phyloP scores from a whole-genome alignment of 2,888 invertebrate species.

The Bombyx huttoni region DNA sequence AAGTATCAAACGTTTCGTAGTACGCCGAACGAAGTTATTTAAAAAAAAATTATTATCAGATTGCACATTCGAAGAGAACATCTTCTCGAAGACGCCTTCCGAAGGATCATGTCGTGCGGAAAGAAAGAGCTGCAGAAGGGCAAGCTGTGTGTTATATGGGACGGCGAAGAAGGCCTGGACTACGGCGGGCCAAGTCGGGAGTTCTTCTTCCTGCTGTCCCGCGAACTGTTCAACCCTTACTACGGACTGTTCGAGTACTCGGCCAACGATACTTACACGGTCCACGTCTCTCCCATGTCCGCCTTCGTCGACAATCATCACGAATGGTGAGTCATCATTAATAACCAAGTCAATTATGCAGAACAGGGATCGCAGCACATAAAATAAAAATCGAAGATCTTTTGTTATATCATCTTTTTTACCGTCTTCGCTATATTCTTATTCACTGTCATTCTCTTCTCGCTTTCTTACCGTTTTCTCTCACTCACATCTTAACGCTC shows the following conservation, averaged over 20 bases:
- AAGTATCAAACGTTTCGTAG: no score
- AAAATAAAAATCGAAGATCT: no score
- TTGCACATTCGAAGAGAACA: conserved; percentile 94
- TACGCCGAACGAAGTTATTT: no score
- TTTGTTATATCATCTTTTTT: no score
- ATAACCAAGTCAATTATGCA: no score
- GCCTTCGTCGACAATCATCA: conserved; percentile 97
- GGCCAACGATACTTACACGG: conserved; percentile 97
- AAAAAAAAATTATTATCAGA: conserved; percentile 54
- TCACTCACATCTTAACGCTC: no score
- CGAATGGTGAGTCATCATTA: conserved; percentile 80
- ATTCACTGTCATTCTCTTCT: no score
- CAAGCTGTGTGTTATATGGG: conserved; percentile 93
- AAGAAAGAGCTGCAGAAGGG: conserved; percentile 96
- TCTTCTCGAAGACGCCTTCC: conserved; percentile 95
- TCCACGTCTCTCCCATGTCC: conserved; percentile 95
- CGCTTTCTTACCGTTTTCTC: no score
- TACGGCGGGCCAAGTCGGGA: conserved; percentile 98
- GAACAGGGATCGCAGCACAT: no score
- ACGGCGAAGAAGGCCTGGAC: conserved; percentile 96
- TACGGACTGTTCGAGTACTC: conserved; percentile 99
- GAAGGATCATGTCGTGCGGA: conserved; percentile 95
- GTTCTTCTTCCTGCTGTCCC: conserved; percentile 97
- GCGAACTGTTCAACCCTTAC: conserved; percentile 98
- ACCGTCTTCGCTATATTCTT: no score